These are phyloP conservation scores for Bombus pyrosoma DNA, from an alignment of 1,140 invertebrate species.

Conservation along the genomic window DNA sequence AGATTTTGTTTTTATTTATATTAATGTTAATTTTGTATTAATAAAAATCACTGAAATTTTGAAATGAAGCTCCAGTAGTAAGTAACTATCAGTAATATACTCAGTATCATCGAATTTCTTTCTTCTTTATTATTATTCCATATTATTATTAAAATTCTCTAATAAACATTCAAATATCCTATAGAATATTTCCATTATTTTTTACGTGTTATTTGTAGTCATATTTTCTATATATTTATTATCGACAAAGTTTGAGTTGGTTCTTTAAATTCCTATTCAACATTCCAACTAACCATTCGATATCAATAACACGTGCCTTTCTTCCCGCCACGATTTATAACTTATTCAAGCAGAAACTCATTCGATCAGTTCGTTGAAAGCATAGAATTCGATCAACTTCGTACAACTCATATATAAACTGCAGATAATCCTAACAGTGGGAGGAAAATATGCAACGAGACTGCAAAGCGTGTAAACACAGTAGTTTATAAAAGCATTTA, in stretches of 20 bases:
- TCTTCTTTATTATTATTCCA: too few relatives aligned
- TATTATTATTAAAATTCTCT: too few relatives aligned
- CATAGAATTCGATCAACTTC: background rate
- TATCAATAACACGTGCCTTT: background rate
- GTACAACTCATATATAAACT: background rate
- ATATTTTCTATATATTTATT: background rate
- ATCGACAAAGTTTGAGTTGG: too few relatives aligned
- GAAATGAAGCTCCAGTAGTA: too few relatives aligned
- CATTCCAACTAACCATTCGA: background rate
- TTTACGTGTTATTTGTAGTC: background rate
- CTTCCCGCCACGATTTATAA: background rate
- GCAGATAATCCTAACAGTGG: background rate
- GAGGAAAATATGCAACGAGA: background rate
- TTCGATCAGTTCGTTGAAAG: background rate
- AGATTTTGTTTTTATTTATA: too few relatives aligned
- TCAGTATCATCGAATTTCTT: too few relatives aligned
- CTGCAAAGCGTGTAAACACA: too few relatives aligned
- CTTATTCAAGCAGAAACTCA: background rate
- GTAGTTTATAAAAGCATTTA: background rate
- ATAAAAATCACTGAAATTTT: too few relatives aligned
- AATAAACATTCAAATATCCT: too few relatives aligned
- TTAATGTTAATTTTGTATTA: too few relatives aligned
- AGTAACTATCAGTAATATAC: too few relatives aligned
- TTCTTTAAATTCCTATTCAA: background rate
- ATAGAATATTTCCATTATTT: too few relatives aligned